Evolutionary conservation across 1,140 invertebrate genomes (phyloP).

Genomic region (Pararge aegeria): DNA sequence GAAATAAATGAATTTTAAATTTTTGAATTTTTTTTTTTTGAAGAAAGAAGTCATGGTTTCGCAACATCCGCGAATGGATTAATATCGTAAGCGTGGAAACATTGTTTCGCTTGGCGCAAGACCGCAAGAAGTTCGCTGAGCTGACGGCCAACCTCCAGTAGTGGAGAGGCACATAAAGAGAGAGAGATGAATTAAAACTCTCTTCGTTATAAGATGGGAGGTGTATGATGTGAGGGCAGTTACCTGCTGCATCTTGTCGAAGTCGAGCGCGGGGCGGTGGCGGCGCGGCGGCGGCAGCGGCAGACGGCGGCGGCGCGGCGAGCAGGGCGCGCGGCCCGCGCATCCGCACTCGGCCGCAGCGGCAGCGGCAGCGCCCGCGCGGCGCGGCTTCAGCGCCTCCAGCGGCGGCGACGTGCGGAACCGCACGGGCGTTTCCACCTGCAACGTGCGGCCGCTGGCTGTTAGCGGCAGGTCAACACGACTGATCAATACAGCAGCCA

Average conservation of each 20-base stretch:
- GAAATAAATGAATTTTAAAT: too few species aligned
- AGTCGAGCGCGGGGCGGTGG: conserved; percentile 93
- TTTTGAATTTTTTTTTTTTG: too few species aligned
- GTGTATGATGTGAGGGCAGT: background rate
- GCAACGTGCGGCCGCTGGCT: conserved; percentile 20
- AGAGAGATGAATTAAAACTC: too few species aligned
- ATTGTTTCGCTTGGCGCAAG: too few species aligned
- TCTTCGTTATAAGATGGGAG: too few species aligned
- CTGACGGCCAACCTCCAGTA: too few species aligned
- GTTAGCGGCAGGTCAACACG: background rate
- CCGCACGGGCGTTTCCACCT: conserved; percentile 86
- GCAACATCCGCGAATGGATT: too few species aligned
- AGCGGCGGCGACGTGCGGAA: conserved; percentile 94
- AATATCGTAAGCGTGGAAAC: too few species aligned
- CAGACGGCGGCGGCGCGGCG: conserved; percentile 86
- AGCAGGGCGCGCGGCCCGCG: conserved; percentile 72
- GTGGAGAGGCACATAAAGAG: too few species aligned
- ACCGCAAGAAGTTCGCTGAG: too few species aligned
- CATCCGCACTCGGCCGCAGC: conserved; percentile 60
- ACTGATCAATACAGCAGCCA: too few species aligned
- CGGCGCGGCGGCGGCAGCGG: conserved; percentile 85
- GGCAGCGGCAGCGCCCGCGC: conserved; percentile 52
- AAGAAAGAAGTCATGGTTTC: too few species aligned
- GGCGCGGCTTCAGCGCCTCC: conserved; percentile 90
- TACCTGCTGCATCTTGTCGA: conserved; percentile 98